Conservation (phyloP, 2,113 vertebrate species). For the Rhinopithecus roxellana region DNA sequence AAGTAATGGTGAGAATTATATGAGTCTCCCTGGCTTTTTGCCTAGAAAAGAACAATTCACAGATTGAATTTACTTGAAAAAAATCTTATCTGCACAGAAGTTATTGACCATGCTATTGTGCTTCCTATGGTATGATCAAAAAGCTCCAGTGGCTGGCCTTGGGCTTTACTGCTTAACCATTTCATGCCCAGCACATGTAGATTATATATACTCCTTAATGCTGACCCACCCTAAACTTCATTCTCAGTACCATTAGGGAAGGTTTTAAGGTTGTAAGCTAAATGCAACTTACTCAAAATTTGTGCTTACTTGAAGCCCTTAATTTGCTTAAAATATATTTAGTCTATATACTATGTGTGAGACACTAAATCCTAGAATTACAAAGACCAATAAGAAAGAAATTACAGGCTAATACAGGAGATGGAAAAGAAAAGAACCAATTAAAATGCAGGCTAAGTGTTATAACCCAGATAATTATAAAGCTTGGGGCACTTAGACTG, state of each 20-base stretch:
- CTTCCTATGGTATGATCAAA: not conserved
- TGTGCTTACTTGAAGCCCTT: not conserved
- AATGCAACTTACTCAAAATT: not conserved
- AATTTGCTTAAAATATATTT: not conserved
- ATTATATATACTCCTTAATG: not conserved
- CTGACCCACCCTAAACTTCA: not conserved
- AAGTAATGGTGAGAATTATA: conserved; percentile 14
- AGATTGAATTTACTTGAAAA: conserved; percentile 41
- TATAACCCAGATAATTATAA: not conserved
- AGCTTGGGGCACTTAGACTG: not conserved
- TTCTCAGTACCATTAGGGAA: not conserved
- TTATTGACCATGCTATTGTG: not conserved
- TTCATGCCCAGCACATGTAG: not conserved
- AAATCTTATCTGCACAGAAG: not conserved
- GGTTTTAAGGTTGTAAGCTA: not conserved
- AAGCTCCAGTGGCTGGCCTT: not conserved
- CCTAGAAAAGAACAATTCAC: conserved; percentile 45
- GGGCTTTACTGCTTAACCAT: not conserved
- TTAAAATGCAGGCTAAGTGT: not conserved
- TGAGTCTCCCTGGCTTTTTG: not conserved
- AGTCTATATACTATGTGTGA: not conserved
- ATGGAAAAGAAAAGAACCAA: not conserved
- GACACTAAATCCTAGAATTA: not conserved
- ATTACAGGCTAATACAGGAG: not conserved
- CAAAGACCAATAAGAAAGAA: conserved; percentile 16